phyloP scores from a whole-genome alignment of 2,113 vertebrate genomes.

The Callopanchax toddi region DNA sequence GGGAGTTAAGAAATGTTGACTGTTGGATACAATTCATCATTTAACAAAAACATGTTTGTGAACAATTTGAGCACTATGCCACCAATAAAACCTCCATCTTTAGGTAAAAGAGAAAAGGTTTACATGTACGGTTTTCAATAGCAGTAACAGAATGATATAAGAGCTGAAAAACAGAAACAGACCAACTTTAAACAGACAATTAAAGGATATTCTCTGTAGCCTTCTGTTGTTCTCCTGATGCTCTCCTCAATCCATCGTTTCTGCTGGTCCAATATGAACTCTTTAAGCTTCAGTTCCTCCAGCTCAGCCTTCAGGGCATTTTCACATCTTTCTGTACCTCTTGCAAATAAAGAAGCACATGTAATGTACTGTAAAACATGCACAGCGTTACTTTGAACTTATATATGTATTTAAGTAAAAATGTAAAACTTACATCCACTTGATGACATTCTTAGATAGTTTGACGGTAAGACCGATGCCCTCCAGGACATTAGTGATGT shows the following conservation, averaged over 20 bases:
- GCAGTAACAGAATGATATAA: not conserved
- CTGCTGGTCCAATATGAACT: slow-evolving; percentile 90
- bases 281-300: slow-evolving; percentile 86
- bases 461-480: slow-evolving; percentile 93
- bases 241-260: slow-evolving; percentile 91
- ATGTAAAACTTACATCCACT: slow-evolving; percentile 90
- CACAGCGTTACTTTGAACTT: not conserved
- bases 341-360: slow-evolving; percentile 58
- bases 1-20: slow-evolving; percentile 81
- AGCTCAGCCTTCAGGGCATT: slow-evolving; percentile 90
- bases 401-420: not conserved
- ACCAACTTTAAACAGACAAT: not conserved
- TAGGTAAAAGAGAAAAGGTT: not conserved
- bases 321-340: slow-evolving; percentile 82
- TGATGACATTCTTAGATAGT: slow-evolving; percentile 92
- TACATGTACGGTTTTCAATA: not conserved
- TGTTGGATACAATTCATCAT: not conserved
- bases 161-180: not conserved
- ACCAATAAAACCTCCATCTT: not conserved
- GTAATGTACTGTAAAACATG: not conserved
- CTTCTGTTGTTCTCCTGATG: slow-evolving; percentile 91
- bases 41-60: not conserved
- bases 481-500: slow-evolving; percentile 96
- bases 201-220: slow-evolving; percentile 92
- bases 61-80: not conserved